These are phyloP conservation scores for Metaphire vulgaris DNA, from an alignment of 1,140 invertebrate genomes.

Conservation along the genomic window DNA sequence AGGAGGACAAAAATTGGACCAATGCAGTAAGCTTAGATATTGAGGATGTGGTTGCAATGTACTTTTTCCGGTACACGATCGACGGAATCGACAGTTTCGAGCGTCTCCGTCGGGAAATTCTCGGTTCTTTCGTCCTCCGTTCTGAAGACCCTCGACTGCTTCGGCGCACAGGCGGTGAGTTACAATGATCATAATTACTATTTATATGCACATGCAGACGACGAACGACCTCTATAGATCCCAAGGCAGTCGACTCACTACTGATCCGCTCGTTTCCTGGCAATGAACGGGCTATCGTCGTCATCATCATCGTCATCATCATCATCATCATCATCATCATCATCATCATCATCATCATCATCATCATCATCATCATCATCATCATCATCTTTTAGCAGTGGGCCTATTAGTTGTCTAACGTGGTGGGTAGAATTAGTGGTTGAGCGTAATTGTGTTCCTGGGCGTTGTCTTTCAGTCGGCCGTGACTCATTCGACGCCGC, in stretches of 20 bases:
- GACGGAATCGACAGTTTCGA: not conserved
- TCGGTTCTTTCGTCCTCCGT: not conserved
- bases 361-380: constrained; percentile 29
- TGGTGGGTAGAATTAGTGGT: too few species aligned
- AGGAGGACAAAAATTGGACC: not conserved
- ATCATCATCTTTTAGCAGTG: constrained; percentile 23
- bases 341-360: constrained; percentile 30
- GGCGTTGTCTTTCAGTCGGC: not conserved
- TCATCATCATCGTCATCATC: constrained; percentile 3
- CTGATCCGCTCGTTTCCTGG: too few species aligned
- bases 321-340: constrained; percentile 19
- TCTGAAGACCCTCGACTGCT: not conserved
- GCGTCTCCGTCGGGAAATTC: not conserved
- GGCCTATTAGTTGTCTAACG: too few species aligned
- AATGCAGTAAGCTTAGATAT: not conserved
- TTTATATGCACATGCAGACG: too few species aligned
- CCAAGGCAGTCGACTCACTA: too few species aligned
- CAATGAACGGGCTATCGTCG: too few species aligned
- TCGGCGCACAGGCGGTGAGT: not conserved
- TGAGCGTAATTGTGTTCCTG: too few species aligned
- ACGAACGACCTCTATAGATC: too few species aligned
- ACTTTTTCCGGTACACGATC: not conserved
- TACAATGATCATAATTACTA: too few species aligned
- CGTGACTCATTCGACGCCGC: not conserved
- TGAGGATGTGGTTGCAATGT: not conserved